These are phyloP conservation scores for Aptenodytes forsteri DNA, from an alignment of 2,113 vertebrate species.

Conservation along the genomic window DNA sequence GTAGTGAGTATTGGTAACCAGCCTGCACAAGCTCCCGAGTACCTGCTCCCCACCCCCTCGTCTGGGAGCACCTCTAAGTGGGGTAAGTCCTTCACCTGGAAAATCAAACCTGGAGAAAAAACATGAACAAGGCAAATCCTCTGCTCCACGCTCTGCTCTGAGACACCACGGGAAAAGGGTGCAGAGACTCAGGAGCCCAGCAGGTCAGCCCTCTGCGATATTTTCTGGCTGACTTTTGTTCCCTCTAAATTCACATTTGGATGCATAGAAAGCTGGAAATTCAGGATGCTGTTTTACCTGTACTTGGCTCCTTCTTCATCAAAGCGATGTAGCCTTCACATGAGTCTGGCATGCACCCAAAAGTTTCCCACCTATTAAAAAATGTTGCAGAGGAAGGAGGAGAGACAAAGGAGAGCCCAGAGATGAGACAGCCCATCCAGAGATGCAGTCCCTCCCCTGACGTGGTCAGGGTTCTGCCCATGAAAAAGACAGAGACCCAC, in stretches of 20 bases:
- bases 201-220: background rate
- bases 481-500: background rate
- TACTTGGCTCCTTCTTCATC: fast-evolving
- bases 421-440: background rate
- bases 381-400: background rate
- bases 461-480: background rate
- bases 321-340: background rate
- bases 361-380: background rate
- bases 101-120: background rate
- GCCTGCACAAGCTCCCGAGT: background rate
- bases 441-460: background rate
- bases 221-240: background rate
- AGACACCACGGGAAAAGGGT: background rate
- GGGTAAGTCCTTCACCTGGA: background rate
- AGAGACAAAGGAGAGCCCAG: background rate
- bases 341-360: background rate
- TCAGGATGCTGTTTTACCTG: background rate
- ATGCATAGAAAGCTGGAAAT: background rate
- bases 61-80: background rate
- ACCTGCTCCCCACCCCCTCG: background rate
- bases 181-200: background rate
- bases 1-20: background rate
- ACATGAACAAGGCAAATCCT: background rate
- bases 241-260: background rate
- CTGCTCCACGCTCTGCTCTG: background rate